Conservation (phyloP, 2,888 invertebrate species). For the Petrolisthes manimaculis region DNA sequence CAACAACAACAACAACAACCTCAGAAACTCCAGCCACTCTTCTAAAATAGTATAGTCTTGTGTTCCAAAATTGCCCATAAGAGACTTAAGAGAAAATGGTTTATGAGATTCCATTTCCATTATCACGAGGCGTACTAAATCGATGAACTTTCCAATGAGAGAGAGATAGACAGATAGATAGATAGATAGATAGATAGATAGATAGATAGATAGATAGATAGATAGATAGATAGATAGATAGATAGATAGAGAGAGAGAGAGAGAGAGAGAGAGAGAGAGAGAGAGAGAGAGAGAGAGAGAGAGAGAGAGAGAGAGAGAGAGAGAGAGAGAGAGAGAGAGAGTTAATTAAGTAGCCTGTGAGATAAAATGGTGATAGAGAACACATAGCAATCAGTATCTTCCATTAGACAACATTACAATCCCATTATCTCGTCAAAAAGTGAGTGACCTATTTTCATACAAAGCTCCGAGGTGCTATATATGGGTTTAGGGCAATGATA, state of each 20-base stretch:
- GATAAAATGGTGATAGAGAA: background rate
- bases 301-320: slow-evolving; percentile 8
- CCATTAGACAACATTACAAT: no score
- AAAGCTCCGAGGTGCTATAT: no score
- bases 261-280: background rate
- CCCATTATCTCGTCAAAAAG: no score
- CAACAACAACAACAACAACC: no score
- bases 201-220: background rate
- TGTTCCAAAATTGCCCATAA: no score
- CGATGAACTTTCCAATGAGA: background rate
- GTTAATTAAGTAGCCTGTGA: background rate
- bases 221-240: background rate
- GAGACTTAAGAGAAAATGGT: no score
- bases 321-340: slow-evolving; percentile 23
- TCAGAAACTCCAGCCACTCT: no score
- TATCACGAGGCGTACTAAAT: no score
- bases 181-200: slow-evolving; percentile 13
- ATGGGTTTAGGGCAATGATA: no score
- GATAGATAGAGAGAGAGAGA: background rate
- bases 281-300: slow-evolving; percentile 10
- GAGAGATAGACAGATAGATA: background rate
- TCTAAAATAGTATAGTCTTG: no score
- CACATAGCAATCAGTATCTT: background rate
- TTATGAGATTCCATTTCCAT: no score
- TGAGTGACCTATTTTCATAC: no score